These are phyloP conservation scores for Xestobium rufovillosum DNA, from an alignment of 2,888 invertebrate species.

Conservation along the genomic window DNA sequence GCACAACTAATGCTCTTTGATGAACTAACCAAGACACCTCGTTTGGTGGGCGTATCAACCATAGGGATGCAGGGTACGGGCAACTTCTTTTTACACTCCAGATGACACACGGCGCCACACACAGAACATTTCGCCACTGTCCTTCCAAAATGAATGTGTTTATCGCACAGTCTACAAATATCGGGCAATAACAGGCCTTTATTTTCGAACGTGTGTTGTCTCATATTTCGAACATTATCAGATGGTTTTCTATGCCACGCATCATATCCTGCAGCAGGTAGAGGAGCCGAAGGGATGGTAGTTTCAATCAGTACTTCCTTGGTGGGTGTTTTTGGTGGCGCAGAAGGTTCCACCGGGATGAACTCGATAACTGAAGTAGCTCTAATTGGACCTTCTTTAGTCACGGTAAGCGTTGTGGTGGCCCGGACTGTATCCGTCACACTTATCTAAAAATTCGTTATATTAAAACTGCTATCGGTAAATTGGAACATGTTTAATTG, in stretches of 20 bases:
- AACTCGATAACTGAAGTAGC: conserved; percentile 67
- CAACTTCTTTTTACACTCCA: conserved; percentile 73
- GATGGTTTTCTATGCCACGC: too few relatives aligned
- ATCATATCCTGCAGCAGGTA: too few relatives aligned
- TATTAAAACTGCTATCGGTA: too few relatives aligned
- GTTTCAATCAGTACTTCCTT: conserved; percentile 6
- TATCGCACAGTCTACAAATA: conserved; percentile 69
- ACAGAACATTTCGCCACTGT: conserved; percentile 75
- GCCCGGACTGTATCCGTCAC: conserved; percentile 60
- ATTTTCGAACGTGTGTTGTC: conserved; percentile 60
- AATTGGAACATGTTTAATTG: too few relatives aligned
- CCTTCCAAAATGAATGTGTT: conserved; percentile 80
- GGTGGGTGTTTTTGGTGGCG: conserved; percentile 16
- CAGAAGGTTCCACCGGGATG: conserved; percentile 39
- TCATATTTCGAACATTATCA: conserved; percentile 16
- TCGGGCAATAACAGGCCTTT: conserved; percentile 72
- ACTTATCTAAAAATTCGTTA: conserved; percentile 46
- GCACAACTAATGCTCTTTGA: too few relatives aligned
- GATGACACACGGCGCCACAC: conserved; percentile 77
- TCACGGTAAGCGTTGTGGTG: conserved; percentile 65
- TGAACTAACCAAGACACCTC: conserved; percentile 47
- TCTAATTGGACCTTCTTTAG: conserved; percentile 55
- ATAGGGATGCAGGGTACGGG: conserved; percentile 82
- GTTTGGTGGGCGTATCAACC: conserved; percentile 58
- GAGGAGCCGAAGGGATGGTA: conserved; percentile 11